Base-by-base conservation (phyloP, 2,113 vertebrate genomes). In the Brachyistius frenatus region DNA sequence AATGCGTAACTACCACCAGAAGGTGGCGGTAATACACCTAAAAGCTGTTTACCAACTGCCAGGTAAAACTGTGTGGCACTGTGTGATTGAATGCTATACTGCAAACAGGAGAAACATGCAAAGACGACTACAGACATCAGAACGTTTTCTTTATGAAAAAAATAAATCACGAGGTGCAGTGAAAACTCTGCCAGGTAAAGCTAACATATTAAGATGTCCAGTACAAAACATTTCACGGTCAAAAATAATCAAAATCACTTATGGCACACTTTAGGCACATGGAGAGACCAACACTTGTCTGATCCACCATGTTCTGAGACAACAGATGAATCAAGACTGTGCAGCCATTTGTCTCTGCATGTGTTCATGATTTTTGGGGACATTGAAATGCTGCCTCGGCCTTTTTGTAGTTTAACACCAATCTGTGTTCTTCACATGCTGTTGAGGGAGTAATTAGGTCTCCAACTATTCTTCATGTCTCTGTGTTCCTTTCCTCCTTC, bases 341-440 rank as follows among this genome's bases (percentile, higher is more conserved):
- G n/a, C 69, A 35, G 65, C 46, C 61, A 64, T 74, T 80, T 54
- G 33, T 82, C 53, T 64, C 64, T 37, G 50, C n/a, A 71, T 62
- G 76, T 70, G 52, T 15, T 80, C 13, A 57, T 39, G 39, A 57
- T 54, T 64, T 52, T 56, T 13, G 64, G 23, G 14, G 61, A 54
- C 33, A 50, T 33, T 31, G 46, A 71, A 65, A 57, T 52, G 33
- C 35, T 54, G 39, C 31, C 23, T 14, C 10, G 2, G 11, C 8
- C 33, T 70, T 8, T 41, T 36, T 35, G 15, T 35, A 33, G 13
- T 32, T 35, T 16, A 31, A 63, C 23, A 44, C 5, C 36, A 30
- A 54, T 23, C 9, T 31, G 10, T 11, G 58, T 37, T 44, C 7
- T 56, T 76, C 35, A 58, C 65, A 69, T 67, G 49, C 36, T 3